Evolutionary conservation across 2,888 invertebrate species (phyloP).

Genomic region (Plutella xylostella): DNA sequence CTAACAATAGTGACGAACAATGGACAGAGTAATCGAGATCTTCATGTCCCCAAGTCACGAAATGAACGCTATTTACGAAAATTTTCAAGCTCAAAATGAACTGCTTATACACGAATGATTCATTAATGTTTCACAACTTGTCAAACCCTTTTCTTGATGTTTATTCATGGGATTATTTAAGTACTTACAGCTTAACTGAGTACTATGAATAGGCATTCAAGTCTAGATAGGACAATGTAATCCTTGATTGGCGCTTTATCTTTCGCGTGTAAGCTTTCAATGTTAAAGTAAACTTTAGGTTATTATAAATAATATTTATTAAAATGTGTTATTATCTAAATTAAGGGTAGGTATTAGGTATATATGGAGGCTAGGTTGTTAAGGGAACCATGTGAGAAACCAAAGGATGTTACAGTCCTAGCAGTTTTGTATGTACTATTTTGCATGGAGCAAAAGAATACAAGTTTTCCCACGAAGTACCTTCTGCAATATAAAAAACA

Average conservation of each 20-base stretch:
- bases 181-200: neutral
- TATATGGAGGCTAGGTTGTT: conserved; percentile 15
- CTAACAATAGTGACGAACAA: too few relatives aligned
- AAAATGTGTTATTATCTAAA: neutral
- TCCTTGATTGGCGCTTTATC: neutral
- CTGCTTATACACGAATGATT: neutral
- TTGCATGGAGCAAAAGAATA: conserved; percentile 79
- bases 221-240: neutral
- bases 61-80: too few relatives aligned
- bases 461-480: conserved; percentile 29
- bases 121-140: neutral
- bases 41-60: too few relatives aligned
- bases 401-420: conserved; percentile 53
- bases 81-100: neutral
- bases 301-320: neutral
- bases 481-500: conserved; percentile 21
- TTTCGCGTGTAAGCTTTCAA: neutral
- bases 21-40: too few relatives aligned
- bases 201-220: conserved; percentile 1
- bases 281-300: conserved; percentile 4
- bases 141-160: neutral
- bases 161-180: conserved; percentile 2
- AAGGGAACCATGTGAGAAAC: conserved; percentile 83
- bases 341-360: conserved; percentile 9
- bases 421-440: conserved; percentile 79